Conservation (phyloP, 2,113 vertebrate genomes). For the Thamnaconus septentrionalis region DNA sequence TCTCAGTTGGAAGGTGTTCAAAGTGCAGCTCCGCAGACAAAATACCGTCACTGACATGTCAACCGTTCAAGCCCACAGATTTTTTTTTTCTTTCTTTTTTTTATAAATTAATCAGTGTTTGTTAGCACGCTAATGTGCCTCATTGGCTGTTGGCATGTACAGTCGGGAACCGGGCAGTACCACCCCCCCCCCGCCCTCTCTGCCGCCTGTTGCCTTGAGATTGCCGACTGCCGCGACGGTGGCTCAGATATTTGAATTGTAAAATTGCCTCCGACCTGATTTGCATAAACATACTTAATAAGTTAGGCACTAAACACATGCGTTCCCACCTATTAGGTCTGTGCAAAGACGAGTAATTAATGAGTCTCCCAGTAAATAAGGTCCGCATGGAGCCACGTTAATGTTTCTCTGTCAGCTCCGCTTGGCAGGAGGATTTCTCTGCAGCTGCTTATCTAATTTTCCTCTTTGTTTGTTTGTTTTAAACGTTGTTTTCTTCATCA, state of each 20-base stretch:
- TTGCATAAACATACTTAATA: constrained; percentile 18
- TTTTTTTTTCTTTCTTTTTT: neutral
- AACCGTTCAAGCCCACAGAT: too few relatives aligned
- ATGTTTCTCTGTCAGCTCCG: neutral
- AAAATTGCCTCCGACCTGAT: constrained; percentile 22
- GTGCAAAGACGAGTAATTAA: constrained; percentile 13
- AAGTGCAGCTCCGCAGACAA: too few relatives aligned
- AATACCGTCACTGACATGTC: too few relatives aligned
- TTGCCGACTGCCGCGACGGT: constrained; percentile 4
- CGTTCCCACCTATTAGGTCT: constrained; percentile 10
- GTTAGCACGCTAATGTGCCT: constrained; percentile 1
- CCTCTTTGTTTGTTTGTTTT: too few relatives aligned
- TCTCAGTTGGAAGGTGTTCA: too few relatives aligned
- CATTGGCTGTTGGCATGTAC: neutral
- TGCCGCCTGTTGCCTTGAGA: constrained; percentile 17
- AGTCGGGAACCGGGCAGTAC: constrained; percentile 5
- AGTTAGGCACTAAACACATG: constrained; percentile 19
- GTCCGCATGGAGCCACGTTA: neutral
- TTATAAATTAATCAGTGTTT: neutral
- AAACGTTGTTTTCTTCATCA: too few relatives aligned
- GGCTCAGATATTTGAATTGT: constrained; percentile 30
- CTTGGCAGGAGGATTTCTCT: neutral
- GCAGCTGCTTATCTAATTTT: too few relatives aligned
- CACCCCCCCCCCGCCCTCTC: neutral
- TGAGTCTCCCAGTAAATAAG: constrained; percentile 13